These are phyloP conservation scores for Chymomyza amoena DNA, from an alignment of 2,888 invertebrate genomes.

Conservation along the genomic window DNA sequence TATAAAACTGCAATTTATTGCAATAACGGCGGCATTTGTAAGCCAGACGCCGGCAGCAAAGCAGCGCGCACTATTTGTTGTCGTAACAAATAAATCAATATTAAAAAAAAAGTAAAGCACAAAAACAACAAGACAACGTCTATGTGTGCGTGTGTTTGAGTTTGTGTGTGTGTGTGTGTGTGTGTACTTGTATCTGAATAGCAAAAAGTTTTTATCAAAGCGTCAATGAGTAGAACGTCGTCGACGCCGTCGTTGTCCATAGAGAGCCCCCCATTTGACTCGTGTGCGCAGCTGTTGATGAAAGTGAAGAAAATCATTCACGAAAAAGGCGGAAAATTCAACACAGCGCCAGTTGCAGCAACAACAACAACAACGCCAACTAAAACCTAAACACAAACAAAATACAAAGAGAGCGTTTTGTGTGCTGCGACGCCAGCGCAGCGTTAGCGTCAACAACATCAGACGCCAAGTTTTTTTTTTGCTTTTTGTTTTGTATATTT, in stretches of 20 bases:
- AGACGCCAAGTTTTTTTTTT: conserved; percentile 41
- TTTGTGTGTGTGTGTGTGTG: conserved; percentile 29
- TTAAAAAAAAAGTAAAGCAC: conserved; percentile 38
- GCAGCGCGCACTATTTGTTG: conserved; percentile 31
- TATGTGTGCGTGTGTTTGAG: conserved; percentile 11
- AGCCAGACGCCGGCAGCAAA: conserved; percentile 54
- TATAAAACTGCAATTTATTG: conserved; percentile 61
- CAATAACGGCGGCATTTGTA: conserved; percentile 71
- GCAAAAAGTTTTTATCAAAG: conserved; percentile 34
- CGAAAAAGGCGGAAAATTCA: conserved; percentile 50
- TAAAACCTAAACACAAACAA: conserved; percentile 27
- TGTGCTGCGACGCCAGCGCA: conserved; percentile 1
- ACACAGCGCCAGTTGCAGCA: conserved; percentile 14
- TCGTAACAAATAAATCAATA: conserved; percentile 56
- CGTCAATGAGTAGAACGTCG: conserved; percentile 1
- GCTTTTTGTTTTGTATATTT: conserved; percentile 45
- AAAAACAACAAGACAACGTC: conserved; percentile 37
- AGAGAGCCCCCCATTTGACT: conserved; percentile 4
- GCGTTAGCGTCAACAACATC: conserved; percentile 44
- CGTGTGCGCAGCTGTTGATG: conserved; percentile 69
- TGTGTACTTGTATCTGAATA: conserved; percentile 33
- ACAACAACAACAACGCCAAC: conserved; percentile 19
- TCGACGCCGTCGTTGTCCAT: conserved; percentile 1
- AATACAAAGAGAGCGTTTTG: conserved; percentile 27
- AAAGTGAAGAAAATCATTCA: conserved; percentile 70